Base-by-base conservation (phyloP, 2,113 vertebrate genomes). In the Ginglymostoma cirratum region DNA sequence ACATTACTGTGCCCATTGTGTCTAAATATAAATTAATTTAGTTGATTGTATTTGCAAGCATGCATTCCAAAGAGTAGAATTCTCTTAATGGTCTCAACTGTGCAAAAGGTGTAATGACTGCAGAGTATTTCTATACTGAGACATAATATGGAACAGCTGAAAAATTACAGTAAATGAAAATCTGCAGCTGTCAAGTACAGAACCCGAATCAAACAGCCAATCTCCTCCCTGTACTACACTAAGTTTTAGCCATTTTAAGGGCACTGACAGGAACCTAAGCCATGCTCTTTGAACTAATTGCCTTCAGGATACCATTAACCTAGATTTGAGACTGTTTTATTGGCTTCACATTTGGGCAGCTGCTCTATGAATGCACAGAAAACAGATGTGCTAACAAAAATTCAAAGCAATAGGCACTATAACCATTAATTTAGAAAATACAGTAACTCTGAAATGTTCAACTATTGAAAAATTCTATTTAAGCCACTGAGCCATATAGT, bases 221-320 rank as follows among this genome's bases (percentile, higher is more conserved):
- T 83, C 87, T 61, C 55, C 87, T 92, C 87, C 55, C 87, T 61
- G 55, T 61, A 19, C 52, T n/a, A 92, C 52, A 55, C 87, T n/a
- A 34, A 61, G 55, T 4, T 61, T 92, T 14, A 92, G 30, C 52
- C 87, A 65, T 92, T 92, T 92, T 34, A 92, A 92, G 87, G 55
- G 55, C 52, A 92, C 48, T 65, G 34, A 30, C 52, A 34, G 87
- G 34, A 61, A 92, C 30, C 52, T 92, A 92, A 92, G 52, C 55
- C 55, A 92, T 92, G 87, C 27, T n/a, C 55, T 92, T 92, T 92
- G 87, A 92, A 92, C 87, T 92, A 92, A 92, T 65, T 92, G 87
- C 87, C 87, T 92, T 61, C 87, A 92, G 87, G 87, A 92, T 61
- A 92, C 87, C 55, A 92, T 92, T 92, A 92, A 92, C 86, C 55